A percentile compares a stretch with the other conserved stretches of the same genome.
Evolutionary conservation across 2,888 invertebrate genomes (phyloP).

Genomic region (Himalopsyche kuldschensis): DNA sequence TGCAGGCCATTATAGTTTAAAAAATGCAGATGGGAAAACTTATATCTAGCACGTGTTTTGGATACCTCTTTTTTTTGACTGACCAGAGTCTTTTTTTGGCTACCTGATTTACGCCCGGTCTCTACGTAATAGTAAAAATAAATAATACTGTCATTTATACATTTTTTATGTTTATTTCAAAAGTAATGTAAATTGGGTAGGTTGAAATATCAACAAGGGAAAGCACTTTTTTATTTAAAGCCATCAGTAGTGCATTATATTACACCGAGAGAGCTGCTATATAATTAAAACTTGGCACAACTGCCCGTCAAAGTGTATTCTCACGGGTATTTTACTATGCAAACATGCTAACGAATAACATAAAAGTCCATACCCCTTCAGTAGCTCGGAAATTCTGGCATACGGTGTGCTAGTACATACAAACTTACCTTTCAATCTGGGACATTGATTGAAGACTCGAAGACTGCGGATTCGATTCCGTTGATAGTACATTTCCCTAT

Average conservation of each 20-base stretch:
- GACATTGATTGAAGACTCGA: constrained; percentile 14
- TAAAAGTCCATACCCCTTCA: constrained; percentile 9
- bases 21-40: too few species aligned
- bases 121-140: too few species aligned
- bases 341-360: constrained; percentile 23
- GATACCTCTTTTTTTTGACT: too few species aligned
- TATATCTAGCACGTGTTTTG: too few species aligned
- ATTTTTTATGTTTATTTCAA: too few species aligned
- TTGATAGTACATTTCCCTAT: not conserved
- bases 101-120: too few species aligned
- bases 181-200: too few species aligned
- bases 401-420: not conserved
- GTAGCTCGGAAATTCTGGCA: constrained; percentile 9
- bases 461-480: not conserved
- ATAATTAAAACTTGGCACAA: not conserved
- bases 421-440: not conserved
- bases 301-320: constrained; percentile 4
- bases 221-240: too few species aligned
- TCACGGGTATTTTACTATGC: constrained; percentile 31
- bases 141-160: too few species aligned
- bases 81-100: too few species aligned
- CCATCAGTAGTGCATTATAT: not conserved
- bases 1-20: too few species aligned
- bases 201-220: too few species aligned
- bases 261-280: not conserved